A percentile compares a stretch with the other conserved stretches of the same genome.
phyloP scores from a whole-genome alignment of 1,140 invertebrate species.

The Zaprionus camerounensis region DNA sequence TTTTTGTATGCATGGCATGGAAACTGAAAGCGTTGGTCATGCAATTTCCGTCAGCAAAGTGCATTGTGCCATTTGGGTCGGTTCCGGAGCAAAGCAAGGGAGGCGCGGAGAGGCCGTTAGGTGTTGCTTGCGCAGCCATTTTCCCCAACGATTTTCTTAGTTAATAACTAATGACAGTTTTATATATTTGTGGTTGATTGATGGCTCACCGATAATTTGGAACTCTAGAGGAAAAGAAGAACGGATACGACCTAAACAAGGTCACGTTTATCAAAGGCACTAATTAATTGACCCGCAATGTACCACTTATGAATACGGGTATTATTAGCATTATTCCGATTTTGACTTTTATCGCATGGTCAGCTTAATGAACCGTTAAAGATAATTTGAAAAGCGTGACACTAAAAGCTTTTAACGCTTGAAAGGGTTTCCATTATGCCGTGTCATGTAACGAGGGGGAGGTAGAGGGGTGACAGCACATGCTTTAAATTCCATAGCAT shows the following conservation, averaged over 20 bases:
- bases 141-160: conserved; percentile 38
- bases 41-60: conserved; percentile 51
- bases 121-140: conserved; percentile 21
- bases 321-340: conserved; percentile 33
- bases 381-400: conserved; percentile 60
- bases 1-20: not conserved
- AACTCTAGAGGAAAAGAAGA: conserved; percentile 8
- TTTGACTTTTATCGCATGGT: conserved; percentile 33
- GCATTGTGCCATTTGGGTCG: conserved; percentile 45
- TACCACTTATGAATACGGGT: conserved; percentile 2
- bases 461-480: not conserved
- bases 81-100: not conserved
- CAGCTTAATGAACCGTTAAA: conserved; percentile 31
- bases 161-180: conserved; percentile 62
- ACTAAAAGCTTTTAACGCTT: conserved; percentile 32
- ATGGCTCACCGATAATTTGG: conserved; percentile 38
- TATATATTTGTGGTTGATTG: conserved; percentile 22
- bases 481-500: conserved; percentile 32
- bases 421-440: conserved; percentile 7
- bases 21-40: conserved; percentile 55
- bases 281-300: conserved; percentile 47
- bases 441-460: not conserved
- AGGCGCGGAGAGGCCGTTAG: not conserved
- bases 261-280: conserved; percentile 36
- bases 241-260: conserved; percentile 40